phyloP scores from a whole-genome alignment of 1,140 invertebrate genomes.

The Drosophila pseudoananassae region DNA sequence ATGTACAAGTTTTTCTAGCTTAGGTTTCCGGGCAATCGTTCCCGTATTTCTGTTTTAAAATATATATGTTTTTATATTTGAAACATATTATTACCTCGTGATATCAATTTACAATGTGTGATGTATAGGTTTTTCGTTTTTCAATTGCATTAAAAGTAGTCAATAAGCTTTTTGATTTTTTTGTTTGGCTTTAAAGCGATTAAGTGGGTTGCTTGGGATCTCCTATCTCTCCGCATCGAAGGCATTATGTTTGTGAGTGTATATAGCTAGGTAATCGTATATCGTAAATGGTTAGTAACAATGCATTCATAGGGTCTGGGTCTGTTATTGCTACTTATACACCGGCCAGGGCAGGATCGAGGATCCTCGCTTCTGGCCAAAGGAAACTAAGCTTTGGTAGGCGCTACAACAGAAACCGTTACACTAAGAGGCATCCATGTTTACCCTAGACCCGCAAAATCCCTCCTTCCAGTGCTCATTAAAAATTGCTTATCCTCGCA shows the following conservation, averaged over 20 bases:
- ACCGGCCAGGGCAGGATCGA: constrained; percentile 21
- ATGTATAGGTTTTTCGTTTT: constrained; percentile 20
- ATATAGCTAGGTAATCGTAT: constrained; percentile 44
- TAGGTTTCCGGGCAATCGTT: constrained; percentile 48
- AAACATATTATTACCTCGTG: constrained; percentile 6
- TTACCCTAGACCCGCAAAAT: constrained; percentile 71
- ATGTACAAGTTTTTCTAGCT: constrained; percentile 71
- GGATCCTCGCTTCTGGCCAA: constrained; percentile 51
- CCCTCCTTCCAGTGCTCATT: constrained; percentile 38
- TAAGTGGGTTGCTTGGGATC: constrained; percentile 55
- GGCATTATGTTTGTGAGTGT: constrained; percentile 49
- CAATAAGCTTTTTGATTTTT: constrained; percentile 77
- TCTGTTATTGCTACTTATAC: constrained; percentile 59
- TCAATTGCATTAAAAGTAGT: constrained; percentile 49
- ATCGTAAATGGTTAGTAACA: constrained; percentile 53
- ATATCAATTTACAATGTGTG: constrained; percentile 39
- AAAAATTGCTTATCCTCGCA: constrained; percentile 72
- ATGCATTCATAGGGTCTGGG: constrained; percentile 45
- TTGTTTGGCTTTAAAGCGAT: constrained; percentile 71
- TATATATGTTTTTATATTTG: constrained; percentile 27
- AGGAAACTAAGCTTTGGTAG: constrained; percentile 62
- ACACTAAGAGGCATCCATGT: constrained; percentile 75
- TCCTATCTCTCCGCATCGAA: constrained; percentile 37
- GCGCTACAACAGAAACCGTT: constrained; percentile 78
- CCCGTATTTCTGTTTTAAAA: constrained; percentile 15